Evolutionary conservation across 2,113 vertebrate species (phyloP), one percentile per base, ranked within the genome.

Genomic region (Rhabdomys dilectus): DNA sequence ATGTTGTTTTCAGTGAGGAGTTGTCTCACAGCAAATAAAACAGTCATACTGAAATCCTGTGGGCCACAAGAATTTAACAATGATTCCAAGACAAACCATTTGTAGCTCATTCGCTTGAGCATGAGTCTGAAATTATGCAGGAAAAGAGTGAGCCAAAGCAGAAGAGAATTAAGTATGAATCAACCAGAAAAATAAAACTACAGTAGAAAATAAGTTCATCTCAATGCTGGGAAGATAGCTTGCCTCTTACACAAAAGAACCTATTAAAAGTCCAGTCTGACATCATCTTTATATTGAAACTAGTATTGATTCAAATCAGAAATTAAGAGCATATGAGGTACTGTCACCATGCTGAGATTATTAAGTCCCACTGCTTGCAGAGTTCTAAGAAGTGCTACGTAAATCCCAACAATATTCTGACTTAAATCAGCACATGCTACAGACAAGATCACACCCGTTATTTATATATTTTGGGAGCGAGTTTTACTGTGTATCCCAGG

Each of bases 61-160:
- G 17, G 94, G 85, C 93, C 95, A 60, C 96, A 97, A 88, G 76
- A 85, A 97, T 95, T 95, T 96, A 82, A 11, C 42, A 93, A 76
- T 93, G 48, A 91, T 84, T 96, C 96, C 90, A 97, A 93, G 85
- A 88, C 39, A 93, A 96, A 93, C 87, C 64, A 66, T 77, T 88
- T 66, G n/a, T 72, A 62, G 24, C 29, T 91, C 2, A 36, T 90
- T 93, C 48, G 45, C 39, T 39, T 84, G 16, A 94, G 58, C 93
- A 62, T 64, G 56, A 93, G 51, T 90, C 75, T 82, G 96, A 95
- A 91, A 90, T 93, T 92, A 39, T 93, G 31, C 48, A 81, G 70
- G 96, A 24, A 95, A 91, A 66, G 45, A 88, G 68, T 93, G 51
- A 94, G 75, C 29, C 75, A 62, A 13, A 58, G 89, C 88, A 90